Conservation (phyloP, 1,140 invertebrate species). For the Leptinotarsa lineolata region DNA sequence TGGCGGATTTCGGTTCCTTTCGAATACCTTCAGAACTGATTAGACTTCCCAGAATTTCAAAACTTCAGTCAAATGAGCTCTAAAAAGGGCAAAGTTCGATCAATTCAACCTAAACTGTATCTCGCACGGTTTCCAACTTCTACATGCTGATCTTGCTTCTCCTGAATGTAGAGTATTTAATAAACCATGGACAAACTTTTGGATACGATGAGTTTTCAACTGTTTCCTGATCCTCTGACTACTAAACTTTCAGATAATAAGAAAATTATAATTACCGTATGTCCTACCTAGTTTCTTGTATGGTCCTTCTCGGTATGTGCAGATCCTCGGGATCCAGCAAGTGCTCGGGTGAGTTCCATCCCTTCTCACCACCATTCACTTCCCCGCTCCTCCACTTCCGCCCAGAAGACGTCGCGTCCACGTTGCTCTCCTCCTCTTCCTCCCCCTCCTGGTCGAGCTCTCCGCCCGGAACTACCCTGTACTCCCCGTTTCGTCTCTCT, state of each 20-base stretch:
- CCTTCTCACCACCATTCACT: conserved; percentile 24
- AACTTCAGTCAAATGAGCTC: too few species aligned
- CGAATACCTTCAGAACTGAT: too few species aligned
- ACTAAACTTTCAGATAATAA: background rate
- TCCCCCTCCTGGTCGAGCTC: conserved; percentile 60
- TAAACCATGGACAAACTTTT: too few species aligned
- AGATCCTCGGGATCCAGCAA: conserved; percentile 46
- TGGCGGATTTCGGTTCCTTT: too few species aligned
- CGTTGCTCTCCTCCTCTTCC: conserved; percentile 62
- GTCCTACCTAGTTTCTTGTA: conserved; percentile 43
- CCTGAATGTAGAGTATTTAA: too few species aligned
- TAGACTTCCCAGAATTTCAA: too few species aligned
- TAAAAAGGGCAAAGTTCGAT: too few species aligned
- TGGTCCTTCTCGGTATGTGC: conserved; percentile 45
- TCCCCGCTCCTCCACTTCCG: conserved; percentile 25
- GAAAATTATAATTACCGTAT: conserved; percentile 5
- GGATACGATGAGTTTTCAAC: too few species aligned
- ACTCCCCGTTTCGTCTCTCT: conserved; percentile 66
- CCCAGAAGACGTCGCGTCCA: conserved; percentile 43
- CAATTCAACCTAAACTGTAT: too few species aligned
- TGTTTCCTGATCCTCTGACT: too few species aligned
- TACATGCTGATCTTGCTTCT: too few species aligned
- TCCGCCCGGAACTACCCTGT: conserved; percentile 69
- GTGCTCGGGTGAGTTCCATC: conserved; percentile 43
- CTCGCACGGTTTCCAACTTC: too few species aligned